Conservation (phyloP, 2,113 vertebrate species). For the Gnathochromis pfefferi region DNA sequence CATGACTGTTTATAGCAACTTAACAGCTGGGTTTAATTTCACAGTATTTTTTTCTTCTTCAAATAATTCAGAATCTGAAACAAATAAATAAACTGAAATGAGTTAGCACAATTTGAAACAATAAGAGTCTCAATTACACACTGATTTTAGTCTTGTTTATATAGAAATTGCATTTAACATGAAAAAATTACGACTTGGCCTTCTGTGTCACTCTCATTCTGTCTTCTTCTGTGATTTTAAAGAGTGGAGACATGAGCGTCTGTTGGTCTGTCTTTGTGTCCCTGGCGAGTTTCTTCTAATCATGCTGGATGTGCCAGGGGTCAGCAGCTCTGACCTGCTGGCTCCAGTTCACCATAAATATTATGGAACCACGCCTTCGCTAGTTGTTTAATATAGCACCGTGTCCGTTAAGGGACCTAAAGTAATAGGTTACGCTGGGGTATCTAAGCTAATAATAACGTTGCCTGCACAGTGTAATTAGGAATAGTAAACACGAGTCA, state of each 20-base stretch:
- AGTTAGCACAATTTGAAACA: background rate
- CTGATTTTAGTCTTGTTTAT: background rate
- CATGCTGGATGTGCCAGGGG: conserved; percentile 22
- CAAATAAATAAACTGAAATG: background rate
- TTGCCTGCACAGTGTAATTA: background rate
- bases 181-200: background rate
- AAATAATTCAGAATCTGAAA: background rate
- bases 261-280: background rate
- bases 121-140: background rate
- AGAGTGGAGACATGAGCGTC: background rate
- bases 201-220: background rate
- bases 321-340: conserved; percentile 39
- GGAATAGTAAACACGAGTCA: background rate
- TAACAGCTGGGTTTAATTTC: background rate
- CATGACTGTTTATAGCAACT: background rate
- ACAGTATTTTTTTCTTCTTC: background rate
- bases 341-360: conserved; percentile 52
- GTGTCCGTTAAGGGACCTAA: background rate
- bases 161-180: background rate
- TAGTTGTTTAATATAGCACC: conserved; percentile 30
- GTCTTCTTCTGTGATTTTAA: background rate
- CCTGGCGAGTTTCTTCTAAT: conserved; percentile 6
- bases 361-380: conserved; percentile 23
- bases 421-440: conserved; percentile 11
- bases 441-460: conserved; percentile 8